A percentile compares a stretch with the other conserved stretches of the same genome.
Evolutionary conservation across 2,113 vertebrate genomes (phyloP).

Genomic region (Oncorhynchus clarkii): DNA sequence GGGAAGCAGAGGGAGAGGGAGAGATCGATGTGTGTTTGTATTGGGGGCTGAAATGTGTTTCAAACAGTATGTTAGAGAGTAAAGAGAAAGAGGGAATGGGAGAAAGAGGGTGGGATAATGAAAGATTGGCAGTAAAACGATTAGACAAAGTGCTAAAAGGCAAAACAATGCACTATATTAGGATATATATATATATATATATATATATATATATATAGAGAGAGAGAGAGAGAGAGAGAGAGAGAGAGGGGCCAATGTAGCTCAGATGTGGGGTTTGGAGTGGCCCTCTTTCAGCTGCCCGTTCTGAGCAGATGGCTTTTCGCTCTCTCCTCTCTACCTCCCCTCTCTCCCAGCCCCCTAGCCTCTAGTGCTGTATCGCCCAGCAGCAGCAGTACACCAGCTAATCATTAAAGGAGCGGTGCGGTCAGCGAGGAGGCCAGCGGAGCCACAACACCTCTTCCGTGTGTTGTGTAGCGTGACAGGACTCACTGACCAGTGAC

Average conservation of each 20-base stretch:
- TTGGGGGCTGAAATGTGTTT: background rate
- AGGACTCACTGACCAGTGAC: background rate
- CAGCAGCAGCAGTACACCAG: constrained; percentile 4
- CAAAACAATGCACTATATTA: background rate
- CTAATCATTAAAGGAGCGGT: constrained; percentile 45
- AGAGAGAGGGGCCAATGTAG: background rate
- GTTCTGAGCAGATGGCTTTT: background rate
- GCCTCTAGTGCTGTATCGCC: background rate
- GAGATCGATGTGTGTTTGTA: background rate
- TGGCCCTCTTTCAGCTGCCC: background rate
- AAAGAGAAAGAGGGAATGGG: background rate
- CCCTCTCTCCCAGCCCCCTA: constrained; percentile 5
- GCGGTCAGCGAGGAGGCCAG: background rate
- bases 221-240: background rate
- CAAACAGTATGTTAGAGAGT: background rate
- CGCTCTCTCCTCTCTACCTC: background rate
- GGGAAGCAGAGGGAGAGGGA: background rate
- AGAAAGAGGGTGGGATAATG: background rate
- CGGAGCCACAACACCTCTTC: background rate
- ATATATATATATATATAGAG: background rate
- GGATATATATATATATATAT: background rate
- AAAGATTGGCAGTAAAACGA: background rate
- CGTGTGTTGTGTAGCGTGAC: background rate
- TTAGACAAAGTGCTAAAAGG: background rate
- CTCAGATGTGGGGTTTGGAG: background rate